Evolutionary conservation across 1,140 invertebrate species (phyloP).

Genomic region (Brachystomella parvula): DNA sequence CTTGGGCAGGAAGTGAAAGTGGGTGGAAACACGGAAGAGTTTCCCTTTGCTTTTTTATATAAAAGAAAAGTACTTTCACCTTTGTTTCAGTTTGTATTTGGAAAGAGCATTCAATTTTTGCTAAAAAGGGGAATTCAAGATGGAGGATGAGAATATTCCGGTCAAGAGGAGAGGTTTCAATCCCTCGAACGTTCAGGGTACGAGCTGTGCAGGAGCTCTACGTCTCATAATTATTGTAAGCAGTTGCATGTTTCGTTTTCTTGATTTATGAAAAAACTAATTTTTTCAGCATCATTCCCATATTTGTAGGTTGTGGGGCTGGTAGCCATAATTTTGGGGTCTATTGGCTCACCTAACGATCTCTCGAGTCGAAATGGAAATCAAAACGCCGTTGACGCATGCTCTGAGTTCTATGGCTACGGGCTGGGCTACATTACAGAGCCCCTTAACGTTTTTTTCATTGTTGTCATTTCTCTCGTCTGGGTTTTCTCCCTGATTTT

Average conservation of each 20-base stretch:
- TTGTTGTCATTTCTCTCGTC: background rate
- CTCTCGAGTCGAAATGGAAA: no score
- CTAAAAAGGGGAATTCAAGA: background rate
- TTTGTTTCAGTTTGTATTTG: no score
- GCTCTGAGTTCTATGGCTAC: background rate
- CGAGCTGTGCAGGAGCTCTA: background rate
- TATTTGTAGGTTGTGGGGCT: background rate
- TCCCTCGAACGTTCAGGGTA: background rate
- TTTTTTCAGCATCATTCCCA: background rate
- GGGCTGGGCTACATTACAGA: background rate
- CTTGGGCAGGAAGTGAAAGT: no score
- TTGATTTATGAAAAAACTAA: background rate
- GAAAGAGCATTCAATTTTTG: no score
- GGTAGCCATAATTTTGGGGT: background rate
- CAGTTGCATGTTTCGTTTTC: background rate
- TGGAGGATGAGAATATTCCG: background rate
- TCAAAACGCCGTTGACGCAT: background rate
- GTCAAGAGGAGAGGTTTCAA: background rate
- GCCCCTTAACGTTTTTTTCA: background rate
- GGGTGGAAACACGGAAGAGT: no score
- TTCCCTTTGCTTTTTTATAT: no score
- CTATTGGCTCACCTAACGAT: background rate
- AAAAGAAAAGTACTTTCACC: no score
- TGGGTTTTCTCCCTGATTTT: background rate
- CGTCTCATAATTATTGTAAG: background rate